Evolutionary conservation across 1,140 invertebrate genomes (phyloP), one percentile per base, ranked within the genome.

Genomic region (Polypedilum pembai): DNA sequence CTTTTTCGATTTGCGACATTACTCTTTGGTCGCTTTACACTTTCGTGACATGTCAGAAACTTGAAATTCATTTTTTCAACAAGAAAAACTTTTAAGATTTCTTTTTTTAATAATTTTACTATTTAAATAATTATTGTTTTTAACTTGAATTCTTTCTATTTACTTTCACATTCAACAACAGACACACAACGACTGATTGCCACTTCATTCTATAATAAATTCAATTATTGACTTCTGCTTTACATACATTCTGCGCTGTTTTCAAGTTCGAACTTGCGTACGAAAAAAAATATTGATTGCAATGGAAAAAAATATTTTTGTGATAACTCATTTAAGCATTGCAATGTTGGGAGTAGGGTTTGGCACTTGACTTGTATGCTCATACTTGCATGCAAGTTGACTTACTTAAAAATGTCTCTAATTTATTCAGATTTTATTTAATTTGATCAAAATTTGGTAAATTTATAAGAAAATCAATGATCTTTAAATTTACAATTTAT

Each of bases 191-290:
- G 65, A 69, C 65, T 69, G 65, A 21, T 69, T n/a, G 65, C n/a
- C 8, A 10, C 65, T 18, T 56, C 65, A 10, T 8, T 20, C 8
- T 69, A 7, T 65, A 8, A n/a, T 66, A 18, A 69, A 20, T 69
- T 69, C 45, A 69, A 21, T 69, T 69, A 21, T 69, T 69, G 45
- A 12, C 45, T 56, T n/a, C 45, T 56, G n/a, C 1, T 3, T 56
- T 56, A 56, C 1, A 15, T 56, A 56, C 17, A 18, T 66, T 66
- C 18, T 20, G 17, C 8, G 3, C 65, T n/a, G 18, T 18, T 69
- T 69, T 69, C 65, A 69, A 56, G 45, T 56, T 56, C 12, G 45
- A 18, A 69, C 65, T 69, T 69, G 65, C 65, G 65, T 69, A 69
- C 18, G 20, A 20, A 8, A 21, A n/a, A 20, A 69, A 18, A 18